A percentile compares a stretch with the other conserved stretches of the same genome.
These are phyloP conservation scores for Megaceryle torquata DNA, from an alignment of 2,113 vertebrate species.

Conservation along the genomic window DNA sequence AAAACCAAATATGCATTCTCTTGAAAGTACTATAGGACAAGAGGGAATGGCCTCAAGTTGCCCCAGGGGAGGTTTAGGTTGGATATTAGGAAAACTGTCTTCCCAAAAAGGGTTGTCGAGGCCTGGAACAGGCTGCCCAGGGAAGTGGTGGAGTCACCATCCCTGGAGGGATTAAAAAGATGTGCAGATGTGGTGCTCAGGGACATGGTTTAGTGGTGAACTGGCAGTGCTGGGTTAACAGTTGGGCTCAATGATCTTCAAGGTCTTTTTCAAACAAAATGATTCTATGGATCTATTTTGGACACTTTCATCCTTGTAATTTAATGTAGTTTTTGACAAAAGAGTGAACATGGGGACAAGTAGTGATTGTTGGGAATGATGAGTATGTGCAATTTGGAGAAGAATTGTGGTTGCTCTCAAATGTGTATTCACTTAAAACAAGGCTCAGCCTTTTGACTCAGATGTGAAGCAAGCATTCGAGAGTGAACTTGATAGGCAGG, in stretches of 20 bases:
- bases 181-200: not conserved
- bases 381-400: not conserved
- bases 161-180: not conserved
- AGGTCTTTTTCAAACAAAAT: not conserved
- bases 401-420: not conserved
- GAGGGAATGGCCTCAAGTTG: not conserved
- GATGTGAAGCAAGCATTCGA: accelerated
- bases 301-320: not conserved
- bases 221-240: not conserved
- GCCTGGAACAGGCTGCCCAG: not conserved
- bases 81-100: not conserved
- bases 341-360: not conserved
- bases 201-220: not conserved
- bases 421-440: not conserved
- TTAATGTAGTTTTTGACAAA: not conserved
- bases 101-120: not conserved
- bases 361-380: accelerated
- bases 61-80: not conserved
- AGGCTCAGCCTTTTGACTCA: not conserved
- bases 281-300: not conserved
- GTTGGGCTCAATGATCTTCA: not conserved
- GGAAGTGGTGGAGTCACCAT: not conserved
- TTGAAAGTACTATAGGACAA: not conserved
- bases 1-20: not conserved
- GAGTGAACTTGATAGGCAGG: not conserved